Evolutionary conservation across 2,113 vertebrate species (phyloP).

Genomic region (Mionectes macconnelli): DNA sequence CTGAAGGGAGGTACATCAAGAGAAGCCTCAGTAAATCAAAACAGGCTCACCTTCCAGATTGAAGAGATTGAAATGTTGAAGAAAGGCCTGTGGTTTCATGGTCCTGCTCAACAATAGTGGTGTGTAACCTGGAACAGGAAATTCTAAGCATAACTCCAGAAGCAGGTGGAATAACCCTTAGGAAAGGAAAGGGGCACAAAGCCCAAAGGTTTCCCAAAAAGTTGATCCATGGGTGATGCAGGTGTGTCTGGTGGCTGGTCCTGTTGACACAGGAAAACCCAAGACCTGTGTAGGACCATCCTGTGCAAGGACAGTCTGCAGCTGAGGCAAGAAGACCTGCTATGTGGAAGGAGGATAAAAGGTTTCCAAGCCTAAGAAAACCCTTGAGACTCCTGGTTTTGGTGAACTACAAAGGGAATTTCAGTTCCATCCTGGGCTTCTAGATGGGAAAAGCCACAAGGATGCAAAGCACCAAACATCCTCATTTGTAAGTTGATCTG

Average conservation of each 20-base stretch:
- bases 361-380: background rate
- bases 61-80: background rate
- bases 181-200: background rate
- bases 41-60: background rate
- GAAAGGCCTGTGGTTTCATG: background rate
- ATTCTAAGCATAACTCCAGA: background rate
- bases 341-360: background rate
- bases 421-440: background rate
- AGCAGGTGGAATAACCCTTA: background rate
- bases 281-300: fast-evolving
- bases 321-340: background rate
- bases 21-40: background rate
- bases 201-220: background rate
- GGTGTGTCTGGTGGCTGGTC: background rate
- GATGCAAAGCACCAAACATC: background rate
- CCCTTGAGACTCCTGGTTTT: background rate
- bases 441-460: background rate
- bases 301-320: background rate
- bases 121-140: background rate
- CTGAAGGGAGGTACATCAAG: background rate
- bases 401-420: background rate
- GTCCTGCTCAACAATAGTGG: background rate
- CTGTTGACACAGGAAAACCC: background rate
- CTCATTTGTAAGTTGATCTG: background rate
- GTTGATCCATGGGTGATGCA: background rate